Evolutionary conservation across 2,888 invertebrate species (phyloP), one percentile per base, ranked within the genome.

Genomic region (Campoplex capitator): DNA sequence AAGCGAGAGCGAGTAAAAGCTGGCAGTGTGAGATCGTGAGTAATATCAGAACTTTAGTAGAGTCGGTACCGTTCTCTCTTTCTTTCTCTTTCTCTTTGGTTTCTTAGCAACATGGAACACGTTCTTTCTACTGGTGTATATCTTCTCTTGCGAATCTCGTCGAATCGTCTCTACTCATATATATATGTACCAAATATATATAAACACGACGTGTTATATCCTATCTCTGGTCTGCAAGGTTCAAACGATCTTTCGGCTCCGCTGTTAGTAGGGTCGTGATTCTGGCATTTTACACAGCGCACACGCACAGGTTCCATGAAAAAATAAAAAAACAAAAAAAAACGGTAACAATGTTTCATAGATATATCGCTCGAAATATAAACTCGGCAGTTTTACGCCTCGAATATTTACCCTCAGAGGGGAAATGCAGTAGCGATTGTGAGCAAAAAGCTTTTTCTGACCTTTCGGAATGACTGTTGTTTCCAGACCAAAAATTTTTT

Each of bases 11-110:
- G 83, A 81, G 86, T 81, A 83, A 87, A 88, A 84, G 81, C 87
- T 87, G 78, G 78, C 85, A 83, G 84, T 80, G 80, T 80, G 80
- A 89, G 90, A 90, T 90, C 89, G 89, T 88, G 89, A 91, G 90
- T 90, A 90, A 91, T 90, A 90, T 90, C 89, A 79, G 83, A 79
- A 79, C 79, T 86, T 86, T 88, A 78, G 80, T 83, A 75, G 85
- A 42, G 67, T 67, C 71, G 74, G 56, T 51, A 32, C 32, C 48
- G 18, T 76, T 79, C 70, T 73, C 42, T 11, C 74, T 42, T 28
- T 28, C 38, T 38, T 68, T 48, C 87, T 79, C 54, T 68, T 38
- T 16, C 58, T 75, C 42, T 54, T 73, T 78, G 77, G 74, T 74
- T 79, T 85, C 74, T 83, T 65, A 77, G 68, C 82, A 71, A 78